phyloP scores from a whole-genome alignment of 2,113 vertebrate genomes.

The Puma concolor region DNA sequence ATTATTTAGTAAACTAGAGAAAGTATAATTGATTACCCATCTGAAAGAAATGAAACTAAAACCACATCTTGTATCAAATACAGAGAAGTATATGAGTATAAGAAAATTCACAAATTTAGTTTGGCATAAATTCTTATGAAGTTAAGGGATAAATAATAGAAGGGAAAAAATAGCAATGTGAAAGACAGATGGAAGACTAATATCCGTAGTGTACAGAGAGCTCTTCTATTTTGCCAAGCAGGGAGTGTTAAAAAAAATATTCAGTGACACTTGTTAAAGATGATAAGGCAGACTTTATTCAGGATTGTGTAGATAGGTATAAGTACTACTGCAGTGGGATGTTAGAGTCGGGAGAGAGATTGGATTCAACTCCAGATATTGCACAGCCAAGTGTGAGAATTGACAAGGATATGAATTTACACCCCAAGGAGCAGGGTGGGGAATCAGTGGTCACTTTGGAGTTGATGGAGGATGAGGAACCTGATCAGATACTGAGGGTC shows the following conservation, averaged over 20 bases:
- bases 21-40: background rate
- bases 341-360: background rate
- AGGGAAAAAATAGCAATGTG: background rate
- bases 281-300: background rate
- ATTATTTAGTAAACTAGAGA: conserved; percentile 7
- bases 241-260: background rate
- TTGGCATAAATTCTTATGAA: background rate
- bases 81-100: background rate
- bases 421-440: background rate
- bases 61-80: background rate
- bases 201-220: background rate
- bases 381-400: too few species aligned
- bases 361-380: background rate
- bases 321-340: background rate
- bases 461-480: background rate
- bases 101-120: background rate
- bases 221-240: background rate
- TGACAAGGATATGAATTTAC: background rate
- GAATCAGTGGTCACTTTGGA: background rate
- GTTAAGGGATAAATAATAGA: background rate
- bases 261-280: background rate
- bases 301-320: background rate
- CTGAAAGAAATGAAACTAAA: conserved; percentile 17
- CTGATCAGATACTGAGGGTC: background rate
- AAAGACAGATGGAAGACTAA: background rate